Conservation (phyloP, 2,113 vertebrate genomes). For the Naja naja region DNA sequence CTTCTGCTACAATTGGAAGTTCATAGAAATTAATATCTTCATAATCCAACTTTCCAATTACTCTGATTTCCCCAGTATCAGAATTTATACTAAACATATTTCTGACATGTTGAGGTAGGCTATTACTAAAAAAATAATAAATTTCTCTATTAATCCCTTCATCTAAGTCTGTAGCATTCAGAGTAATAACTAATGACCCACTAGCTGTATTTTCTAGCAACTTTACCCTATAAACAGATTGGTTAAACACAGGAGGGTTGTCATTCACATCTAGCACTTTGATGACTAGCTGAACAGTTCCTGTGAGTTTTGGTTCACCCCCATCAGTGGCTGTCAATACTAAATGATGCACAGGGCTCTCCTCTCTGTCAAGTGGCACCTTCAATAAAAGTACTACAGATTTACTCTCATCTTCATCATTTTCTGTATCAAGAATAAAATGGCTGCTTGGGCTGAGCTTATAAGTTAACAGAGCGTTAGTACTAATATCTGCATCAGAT, state of each 20-base stretch:
- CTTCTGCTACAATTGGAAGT: no score
- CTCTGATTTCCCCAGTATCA: background rate
- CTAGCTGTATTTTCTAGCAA: background rate
- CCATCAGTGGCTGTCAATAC: no score
- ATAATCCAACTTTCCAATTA: background rate
- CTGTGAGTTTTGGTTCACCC: no score
- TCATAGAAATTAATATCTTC: background rate
- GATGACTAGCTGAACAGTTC: no score
- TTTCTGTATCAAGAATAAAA: slow-evolving; percentile 56
- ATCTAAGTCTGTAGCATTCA: background rate
- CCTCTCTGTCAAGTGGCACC: no score
- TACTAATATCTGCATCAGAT: slow-evolving; percentile 68
- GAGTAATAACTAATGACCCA: background rate
- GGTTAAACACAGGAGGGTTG: no score
- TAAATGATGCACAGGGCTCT: no score
- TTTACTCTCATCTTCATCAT: slow-evolving; percentile 42
- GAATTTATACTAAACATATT: background rate
- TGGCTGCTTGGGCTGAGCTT: slow-evolving; percentile 59
- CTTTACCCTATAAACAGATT: background rate
- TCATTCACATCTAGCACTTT: no score
- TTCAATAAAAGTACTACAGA: slow-evolving; percentile 44
- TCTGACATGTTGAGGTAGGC: background rate
- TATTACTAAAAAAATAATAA: background rate
- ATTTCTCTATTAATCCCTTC: background rate
- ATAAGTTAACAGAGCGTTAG: slow-evolving; percentile 70